phyloP scores from a whole-genome alignment of 1,140 invertebrate species.

The Tetranychus urticae region DNA sequence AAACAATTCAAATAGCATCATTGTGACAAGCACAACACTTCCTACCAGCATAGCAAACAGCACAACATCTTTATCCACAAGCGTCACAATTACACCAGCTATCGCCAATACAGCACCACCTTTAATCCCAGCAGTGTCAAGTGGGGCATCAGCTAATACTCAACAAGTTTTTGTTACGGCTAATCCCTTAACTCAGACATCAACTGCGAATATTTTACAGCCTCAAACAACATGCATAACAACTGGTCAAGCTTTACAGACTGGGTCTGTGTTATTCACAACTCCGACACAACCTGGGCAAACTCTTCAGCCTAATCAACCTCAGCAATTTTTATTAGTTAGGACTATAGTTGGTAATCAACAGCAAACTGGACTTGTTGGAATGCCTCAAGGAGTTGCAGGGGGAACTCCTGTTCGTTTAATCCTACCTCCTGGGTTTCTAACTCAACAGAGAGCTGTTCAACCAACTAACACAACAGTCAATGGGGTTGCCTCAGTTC shows the following conservation, averaged over 20 bases:
- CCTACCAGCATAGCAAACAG: too few relatives aligned
- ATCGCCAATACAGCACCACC: too few relatives aligned
- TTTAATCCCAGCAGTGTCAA: not conserved
- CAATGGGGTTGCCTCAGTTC: not conserved
- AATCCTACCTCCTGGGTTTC: conserved; percentile 5
- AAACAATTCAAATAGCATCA: too few relatives aligned
- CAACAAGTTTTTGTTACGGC: not conserved
- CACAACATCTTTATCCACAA: too few relatives aligned
- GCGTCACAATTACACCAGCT: too few relatives aligned
- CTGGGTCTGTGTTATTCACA: not conserved
- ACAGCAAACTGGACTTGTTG: not conserved
- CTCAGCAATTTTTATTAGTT: conserved; percentile 9
- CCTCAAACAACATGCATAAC: too few relatives aligned
- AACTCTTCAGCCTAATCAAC: not conserved
- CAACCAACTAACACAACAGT: not conserved
- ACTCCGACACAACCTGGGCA: not conserved
- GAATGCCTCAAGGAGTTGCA: not conserved
- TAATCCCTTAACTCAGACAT: too few relatives aligned
- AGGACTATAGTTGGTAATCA: conserved; percentile 5
- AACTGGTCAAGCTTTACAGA: too few relatives aligned
- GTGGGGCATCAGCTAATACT: not conserved
- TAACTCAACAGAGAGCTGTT: conserved; percentile 1
- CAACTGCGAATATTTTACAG: too few relatives aligned
- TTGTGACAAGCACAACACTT: too few relatives aligned
- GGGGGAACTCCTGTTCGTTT: conserved; percentile 2